Evolutionary conservation across 2,888 invertebrate species (phyloP).

Genomic region (Eupelmus urozonus): DNA sequence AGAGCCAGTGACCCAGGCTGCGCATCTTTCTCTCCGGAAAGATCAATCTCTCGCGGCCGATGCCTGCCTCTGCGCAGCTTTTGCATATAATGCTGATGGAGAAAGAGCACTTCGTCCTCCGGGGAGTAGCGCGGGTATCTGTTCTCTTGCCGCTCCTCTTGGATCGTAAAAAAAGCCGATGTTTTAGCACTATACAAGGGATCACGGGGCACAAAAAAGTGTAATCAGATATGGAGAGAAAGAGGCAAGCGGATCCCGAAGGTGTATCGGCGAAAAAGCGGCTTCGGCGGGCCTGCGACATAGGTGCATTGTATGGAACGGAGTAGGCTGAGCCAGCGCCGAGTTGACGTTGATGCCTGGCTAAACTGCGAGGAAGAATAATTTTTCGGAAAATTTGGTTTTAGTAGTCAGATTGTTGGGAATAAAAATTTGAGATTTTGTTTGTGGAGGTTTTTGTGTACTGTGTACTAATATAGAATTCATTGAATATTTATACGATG

Average conservation of each 20-base stretch:
- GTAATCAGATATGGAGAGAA: slow-evolving; percentile 38
- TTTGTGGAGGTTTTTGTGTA: too few relatives aligned
- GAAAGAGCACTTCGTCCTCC: not conserved
- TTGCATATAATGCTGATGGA: not conserved
- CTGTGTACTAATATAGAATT: too few relatives aligned
- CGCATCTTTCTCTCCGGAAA: slow-evolving; percentile 1
- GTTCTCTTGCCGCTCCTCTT: not conserved
- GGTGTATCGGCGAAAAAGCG: slow-evolving; percentile 4
- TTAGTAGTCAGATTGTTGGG: too few relatives aligned
- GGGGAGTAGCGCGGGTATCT: not conserved
- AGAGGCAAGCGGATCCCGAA: too few relatives aligned
- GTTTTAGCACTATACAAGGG: slow-evolving; percentile 23
- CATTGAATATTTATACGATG: too few relatives aligned
- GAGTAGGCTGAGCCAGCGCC: too few relatives aligned
- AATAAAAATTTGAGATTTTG: too few relatives aligned
- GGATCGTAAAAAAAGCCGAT: slow-evolving; percentile 31
- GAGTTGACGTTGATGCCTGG: too few relatives aligned
- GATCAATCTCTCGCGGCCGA: slow-evolving; percentile 33
- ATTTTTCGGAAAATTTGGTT: too few relatives aligned
- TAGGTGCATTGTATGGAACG: too few relatives aligned
- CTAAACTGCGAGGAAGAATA: too few relatives aligned
- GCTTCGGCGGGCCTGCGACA: too few relatives aligned
- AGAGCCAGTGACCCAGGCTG: slow-evolving; percentile 3
- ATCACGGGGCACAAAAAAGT: not conserved
- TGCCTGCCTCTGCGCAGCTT: not conserved